Evolutionary conservation across 2,113 vertebrate species (phyloP).

Genomic region (Anarhynchus alexandrinus): DNA sequence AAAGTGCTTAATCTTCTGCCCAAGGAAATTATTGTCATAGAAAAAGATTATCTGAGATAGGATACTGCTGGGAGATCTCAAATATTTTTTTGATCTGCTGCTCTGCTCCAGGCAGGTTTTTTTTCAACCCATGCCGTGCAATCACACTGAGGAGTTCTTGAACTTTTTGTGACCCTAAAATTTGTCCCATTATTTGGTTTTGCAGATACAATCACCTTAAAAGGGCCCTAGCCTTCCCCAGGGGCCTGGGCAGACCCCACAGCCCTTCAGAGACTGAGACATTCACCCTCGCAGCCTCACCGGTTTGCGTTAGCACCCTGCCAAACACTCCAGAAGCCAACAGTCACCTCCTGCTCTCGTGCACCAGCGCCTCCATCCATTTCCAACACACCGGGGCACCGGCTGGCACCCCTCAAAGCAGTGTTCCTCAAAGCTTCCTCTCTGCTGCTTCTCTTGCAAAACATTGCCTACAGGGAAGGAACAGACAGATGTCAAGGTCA

Average conservation of each 20-base stretch:
- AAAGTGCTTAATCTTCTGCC: slow-evolving; percentile 1
- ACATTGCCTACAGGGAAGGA: background rate
- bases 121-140: background rate
- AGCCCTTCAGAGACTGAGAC: background rate
- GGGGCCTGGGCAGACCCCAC: background rate
- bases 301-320: background rate
- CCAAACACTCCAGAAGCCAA: background rate
- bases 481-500: background rate
- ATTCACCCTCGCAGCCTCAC: background rate
- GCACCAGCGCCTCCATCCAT: background rate
- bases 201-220: background rate
- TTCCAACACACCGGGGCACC: rapidly evolving
- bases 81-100: background rate
- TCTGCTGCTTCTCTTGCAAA: background rate
- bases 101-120: background rate
- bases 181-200: background rate
- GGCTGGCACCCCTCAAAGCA: background rate
- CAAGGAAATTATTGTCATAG: background rate
- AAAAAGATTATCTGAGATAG: slow-evolving; percentile 13
- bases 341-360: background rate
- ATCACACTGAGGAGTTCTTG: background rate
- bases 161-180: background rate
- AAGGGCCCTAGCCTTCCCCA: background rate
- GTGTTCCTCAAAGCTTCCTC: background rate
- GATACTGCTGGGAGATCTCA: background rate